These are phyloP conservation scores for Acanthopleura granulata DNA, from an alignment of 2,888 invertebrate genomes.

Conservation along the genomic window DNA sequence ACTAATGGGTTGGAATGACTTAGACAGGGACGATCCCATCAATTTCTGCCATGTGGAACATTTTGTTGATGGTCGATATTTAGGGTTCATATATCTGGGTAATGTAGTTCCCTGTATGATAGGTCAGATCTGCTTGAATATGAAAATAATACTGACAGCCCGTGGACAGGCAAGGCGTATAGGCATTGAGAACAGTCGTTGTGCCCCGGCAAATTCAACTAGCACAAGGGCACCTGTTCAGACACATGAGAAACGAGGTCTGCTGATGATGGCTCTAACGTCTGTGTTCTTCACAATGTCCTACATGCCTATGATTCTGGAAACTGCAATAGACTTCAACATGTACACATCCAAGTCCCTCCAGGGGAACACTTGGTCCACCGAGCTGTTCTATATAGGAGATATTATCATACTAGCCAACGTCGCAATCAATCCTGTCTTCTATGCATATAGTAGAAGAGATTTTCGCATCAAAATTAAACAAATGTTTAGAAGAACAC, in stretches of 20 bases:
- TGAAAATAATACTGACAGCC: neutral
- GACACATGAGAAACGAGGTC: neutral
- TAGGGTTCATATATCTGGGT: conserved; percentile 6
- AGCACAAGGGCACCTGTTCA: neutral
- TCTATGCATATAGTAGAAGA: neutral
- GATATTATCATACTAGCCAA: neutral
- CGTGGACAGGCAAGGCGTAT: neutral
- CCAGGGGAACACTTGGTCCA: neutral
- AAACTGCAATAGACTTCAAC: conserved; percentile 3
- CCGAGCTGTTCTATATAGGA: neutral
- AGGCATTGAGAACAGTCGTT: neutral
- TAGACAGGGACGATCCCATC: neutral
- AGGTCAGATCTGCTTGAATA: neutral
- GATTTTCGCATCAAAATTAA: neutral
- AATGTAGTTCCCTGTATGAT: conserved; percentile 8
- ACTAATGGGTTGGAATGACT: conserved; percentile 6
- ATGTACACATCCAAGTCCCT: conserved; percentile 1
- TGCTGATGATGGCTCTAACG: neutral
- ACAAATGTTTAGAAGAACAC: neutral
- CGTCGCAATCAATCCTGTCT: neutral
- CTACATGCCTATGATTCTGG: neutral
- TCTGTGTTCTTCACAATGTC: conserved; percentile 10
- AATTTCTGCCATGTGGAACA: neutral
- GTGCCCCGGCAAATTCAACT: neutral
- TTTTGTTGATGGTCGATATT: conserved; percentile 10